Evolutionary conservation across 2,888 invertebrate genomes (phyloP).

Genomic region (Nycteola revayana): DNA sequence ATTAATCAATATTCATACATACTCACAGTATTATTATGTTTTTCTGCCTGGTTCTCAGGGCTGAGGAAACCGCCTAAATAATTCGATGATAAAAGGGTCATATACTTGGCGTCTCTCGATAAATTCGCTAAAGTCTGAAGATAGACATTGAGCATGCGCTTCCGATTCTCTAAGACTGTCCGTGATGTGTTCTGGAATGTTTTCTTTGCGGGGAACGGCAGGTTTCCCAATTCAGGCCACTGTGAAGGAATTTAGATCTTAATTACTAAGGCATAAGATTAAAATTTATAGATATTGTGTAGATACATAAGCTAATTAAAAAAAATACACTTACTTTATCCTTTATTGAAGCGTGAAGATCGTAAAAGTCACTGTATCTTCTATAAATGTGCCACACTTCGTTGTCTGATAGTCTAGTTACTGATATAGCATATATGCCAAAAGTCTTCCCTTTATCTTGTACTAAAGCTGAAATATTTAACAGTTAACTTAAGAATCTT

Average conservation of each 20-base stretch:
- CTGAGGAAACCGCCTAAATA: constrained; percentile 75
- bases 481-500: no score
- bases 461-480: constrained; percentile 83
- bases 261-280: neutral
- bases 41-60: constrained; percentile 68
- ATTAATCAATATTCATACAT: no score
- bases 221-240: constrained; percentile 89
- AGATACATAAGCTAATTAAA: no score
- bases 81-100: constrained; percentile 59
- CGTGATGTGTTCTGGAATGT: constrained; percentile 96
- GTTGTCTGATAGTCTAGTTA: constrained; percentile 85
- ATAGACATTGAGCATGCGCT: constrained; percentile 91
- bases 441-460: constrained; percentile 93
- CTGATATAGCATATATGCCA: constrained; percentile 93
- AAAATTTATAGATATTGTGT: neutral
- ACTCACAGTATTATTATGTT: constrained; percentile 64
- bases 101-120: constrained; percentile 62
- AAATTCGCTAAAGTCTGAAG: constrained; percentile 83
- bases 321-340: constrained; percentile 84
- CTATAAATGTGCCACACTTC: constrained; percentile 96
- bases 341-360: constrained; percentile 91
- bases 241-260: constrained; percentile 45
- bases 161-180: constrained; percentile 91
- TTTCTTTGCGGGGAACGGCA: constrained; percentile 95
- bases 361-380: constrained; percentile 96